Base-by-base conservation (phyloP, 1,140 invertebrate genomes). In the Zaprionus nigranus region DNA sequence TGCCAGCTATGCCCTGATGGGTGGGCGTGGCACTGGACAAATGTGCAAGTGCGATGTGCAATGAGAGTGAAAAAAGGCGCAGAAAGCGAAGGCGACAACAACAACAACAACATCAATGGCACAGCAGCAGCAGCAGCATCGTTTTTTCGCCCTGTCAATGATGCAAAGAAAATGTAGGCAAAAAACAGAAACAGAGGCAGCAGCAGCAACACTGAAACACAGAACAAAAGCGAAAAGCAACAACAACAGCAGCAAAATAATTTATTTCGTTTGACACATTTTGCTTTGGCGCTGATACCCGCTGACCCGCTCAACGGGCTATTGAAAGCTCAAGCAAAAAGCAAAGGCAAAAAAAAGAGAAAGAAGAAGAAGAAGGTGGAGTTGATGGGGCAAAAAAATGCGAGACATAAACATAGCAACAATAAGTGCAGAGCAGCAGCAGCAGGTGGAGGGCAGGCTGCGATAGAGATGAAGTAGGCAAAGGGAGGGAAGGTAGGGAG, bases 231-330 rank as follows among this genome's bases (percentile, higher is more conserved):
- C 22, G n/a, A 49, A 53, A 46, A 63, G 36, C 78, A 69, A 78
- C 62, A 56, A 54, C 64, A 43, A 43, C n/a, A 17, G n/a, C n/a
- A 17, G 40, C n/a, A 84, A 86, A 86, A 79, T 72, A 79, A 77
- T 73, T 90, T 70, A 85, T 90, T 84, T 84, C 70, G 79, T 78
- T 70, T 88, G 75, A 82, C 73, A 88, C 74, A 81, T 87, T 88
- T 87, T 78, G 51, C 54, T 66, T 65, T 68, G 61, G 30, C 61
- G 58, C 46, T 79, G 72, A 72, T 76, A 60, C 57, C 57, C 57
- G 76, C 49, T 76, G 84, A 83, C 84, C 84, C 81, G 84, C 81
- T 86, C 82, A 82, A 68, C 83, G 46, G 64, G 78, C 68, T 59
- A 82, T 83, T 82, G 46, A 51, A 51, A 51, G 11, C 46, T 12